These are phyloP conservation scores for Parascotia fuliginaria DNA, from an alignment of 2,888 invertebrate species.

Conservation along the genomic window DNA sequence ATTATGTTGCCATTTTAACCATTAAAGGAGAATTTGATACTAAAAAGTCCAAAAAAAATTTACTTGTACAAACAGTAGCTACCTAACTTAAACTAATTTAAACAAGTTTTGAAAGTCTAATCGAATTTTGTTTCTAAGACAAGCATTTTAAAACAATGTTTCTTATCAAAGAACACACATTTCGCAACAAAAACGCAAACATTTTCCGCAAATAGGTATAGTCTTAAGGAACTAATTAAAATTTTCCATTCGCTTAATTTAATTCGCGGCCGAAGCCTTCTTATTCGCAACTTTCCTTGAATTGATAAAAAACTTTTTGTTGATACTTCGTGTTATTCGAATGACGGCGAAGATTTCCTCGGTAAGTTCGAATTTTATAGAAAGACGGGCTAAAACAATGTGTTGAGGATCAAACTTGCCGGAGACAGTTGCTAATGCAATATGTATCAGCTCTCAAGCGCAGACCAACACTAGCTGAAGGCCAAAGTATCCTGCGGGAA, in stretches of 20 bases:
- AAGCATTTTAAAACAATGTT: background rate
- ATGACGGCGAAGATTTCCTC: conserved; percentile 39
- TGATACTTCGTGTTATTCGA: conserved; percentile 44
- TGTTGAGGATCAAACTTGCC: conserved; percentile 59
- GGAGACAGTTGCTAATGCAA: conserved; percentile 65
- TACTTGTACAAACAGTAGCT: no score
- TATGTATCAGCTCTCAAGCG: conserved; percentile 66
- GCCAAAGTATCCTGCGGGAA: conserved; percentile 34
- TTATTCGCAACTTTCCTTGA: conserved; percentile 38
- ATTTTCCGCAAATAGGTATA: conserved; percentile 29
- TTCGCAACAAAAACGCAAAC: conserved; percentile 19
- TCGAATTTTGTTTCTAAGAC: background rate
- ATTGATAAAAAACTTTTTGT: conserved; percentile 49
- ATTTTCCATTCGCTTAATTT: conserved; percentile 38
- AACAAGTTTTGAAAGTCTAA: background rate
- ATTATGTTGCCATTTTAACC: no score
- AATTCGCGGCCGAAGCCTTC: conserved; percentile 27
- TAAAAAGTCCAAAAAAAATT: no score
- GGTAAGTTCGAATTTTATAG: conserved; percentile 35
- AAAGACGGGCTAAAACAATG: conserved; percentile 55
- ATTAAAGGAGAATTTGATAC: no score
- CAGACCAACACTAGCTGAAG: conserved; percentile 38
- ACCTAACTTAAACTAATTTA: no score
- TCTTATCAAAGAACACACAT: conserved; percentile 17
- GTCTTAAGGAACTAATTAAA: conserved; percentile 42